Conservation (phyloP, 2,113 vertebrate genomes). For the Triplophysa dalaica region DNA sequence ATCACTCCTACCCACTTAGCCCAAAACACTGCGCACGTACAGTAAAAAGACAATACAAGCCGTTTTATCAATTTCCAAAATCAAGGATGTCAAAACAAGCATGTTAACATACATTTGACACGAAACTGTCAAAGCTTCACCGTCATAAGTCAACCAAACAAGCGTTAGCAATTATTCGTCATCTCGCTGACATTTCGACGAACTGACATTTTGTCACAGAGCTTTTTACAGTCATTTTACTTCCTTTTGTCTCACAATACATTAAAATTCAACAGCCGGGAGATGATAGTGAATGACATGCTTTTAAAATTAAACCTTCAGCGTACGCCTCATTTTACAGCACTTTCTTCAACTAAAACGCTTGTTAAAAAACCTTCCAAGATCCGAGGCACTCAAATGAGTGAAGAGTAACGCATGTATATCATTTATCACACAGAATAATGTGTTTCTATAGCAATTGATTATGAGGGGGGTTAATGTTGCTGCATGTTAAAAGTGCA, state of each 20-base stretch:
- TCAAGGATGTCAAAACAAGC: slow-evolving; percentile 39
- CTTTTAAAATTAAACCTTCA: slow-evolving; percentile 38
- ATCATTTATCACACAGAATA: slow-evolving; percentile 52
- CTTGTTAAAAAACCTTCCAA: slow-evolving; percentile 40
- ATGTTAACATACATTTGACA: slow-evolving; percentile 36
- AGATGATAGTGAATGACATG: slow-evolving; percentile 35
- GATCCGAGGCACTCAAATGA: slow-evolving; percentile 44
- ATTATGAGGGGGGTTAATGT: slow-evolving; percentile 36
- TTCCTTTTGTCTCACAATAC: slow-evolving; percentile 41
- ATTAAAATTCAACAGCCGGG: slow-evolving; percentile 32
- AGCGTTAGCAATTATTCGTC: slow-evolving; percentile 45
- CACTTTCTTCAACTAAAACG: slow-evolving; percentile 10
- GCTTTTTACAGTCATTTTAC: slow-evolving; percentile 46
- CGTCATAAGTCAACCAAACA: slow-evolving; percentile 47
- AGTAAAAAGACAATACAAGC: background rate
- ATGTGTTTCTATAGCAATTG: slow-evolving; percentile 41
- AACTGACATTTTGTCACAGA: slow-evolving; percentile 47
- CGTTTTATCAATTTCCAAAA: slow-evolving; percentile 36
- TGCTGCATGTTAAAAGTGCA: slow-evolving; percentile 58
- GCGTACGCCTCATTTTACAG: slow-evolving; percentile 42
- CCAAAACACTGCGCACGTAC: too few relatives aligned
- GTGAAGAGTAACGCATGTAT: slow-evolving; percentile 43
- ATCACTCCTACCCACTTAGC: background rate
- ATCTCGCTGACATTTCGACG: slow-evolving; percentile 40
- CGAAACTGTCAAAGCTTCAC: slow-evolving; percentile 41